Evolutionary conservation across 2,888 invertebrate genomes (phyloP), one percentile per base, ranked within the genome.

Genomic region (Nymphalis polychloros): DNA sequence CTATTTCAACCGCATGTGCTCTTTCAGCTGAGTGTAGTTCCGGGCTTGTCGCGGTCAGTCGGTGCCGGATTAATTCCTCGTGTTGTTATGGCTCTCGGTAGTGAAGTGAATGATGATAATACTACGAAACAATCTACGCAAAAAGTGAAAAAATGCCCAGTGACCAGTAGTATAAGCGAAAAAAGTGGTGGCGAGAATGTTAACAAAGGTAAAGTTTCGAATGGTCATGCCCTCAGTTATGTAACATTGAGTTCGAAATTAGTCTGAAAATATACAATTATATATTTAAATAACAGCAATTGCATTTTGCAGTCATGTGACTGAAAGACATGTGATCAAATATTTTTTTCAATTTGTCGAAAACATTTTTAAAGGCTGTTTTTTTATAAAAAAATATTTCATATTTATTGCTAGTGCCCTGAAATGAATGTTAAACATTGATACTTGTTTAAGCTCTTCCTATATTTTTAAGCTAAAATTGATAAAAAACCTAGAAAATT

Each of bases 1-100:
- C 80, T 92, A 90, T 79, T 80, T 84, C 83, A 84, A 87, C 88
- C 90, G 88, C 93, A 92, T 93, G 93, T 92, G 87, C 87, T 88
- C 84, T 87, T 91, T 86, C 90, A 93, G 92, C 92, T 91, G 92
- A 89, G 90, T 84, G 86, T 84, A 82, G 83, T 83, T 82, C 87
- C 86, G 92, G 91, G 88, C 84, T 90, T 85, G 88, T 87, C 88
- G 90, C 91, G 90, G 90, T 86, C 84, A 87, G 87, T 89, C 86
- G 84, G 83, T 88, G 84, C 84, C 83, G 87, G 88, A 89, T 88
- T 90, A 88, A 88, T 89, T 88, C 86, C 86, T 90, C 89, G 91
- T 93, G 89, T 93, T 93, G 93, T 93, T 92, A 93, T 93, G 93
- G 93, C 93, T 90, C 92, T 93, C 84, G 93, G 92, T 86, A 89